phyloP scores from a whole-genome alignment of 2,113 vertebrate species.

The Urocitellus parryii region DNA sequence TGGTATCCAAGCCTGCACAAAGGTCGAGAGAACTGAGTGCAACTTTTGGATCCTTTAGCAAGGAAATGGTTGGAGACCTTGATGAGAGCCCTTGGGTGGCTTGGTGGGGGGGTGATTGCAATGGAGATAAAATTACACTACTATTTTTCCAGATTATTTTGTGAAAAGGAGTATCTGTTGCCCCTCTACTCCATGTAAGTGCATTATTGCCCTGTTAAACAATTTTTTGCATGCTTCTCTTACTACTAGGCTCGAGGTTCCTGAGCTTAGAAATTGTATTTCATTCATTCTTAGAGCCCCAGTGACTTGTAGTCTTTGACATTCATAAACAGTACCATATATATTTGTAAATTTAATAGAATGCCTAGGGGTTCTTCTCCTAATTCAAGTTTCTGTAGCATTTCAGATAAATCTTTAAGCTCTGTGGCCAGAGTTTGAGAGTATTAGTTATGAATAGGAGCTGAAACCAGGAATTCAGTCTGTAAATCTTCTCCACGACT shows the following conservation, averaged over 20 bases:
- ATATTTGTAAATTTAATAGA: conserved; percentile 18
- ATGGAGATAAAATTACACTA: neutral
- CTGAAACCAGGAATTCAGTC: neutral
- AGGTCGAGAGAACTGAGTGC: neutral
- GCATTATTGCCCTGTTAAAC: neutral
- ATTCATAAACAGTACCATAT: neutral
- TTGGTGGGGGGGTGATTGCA: neutral
- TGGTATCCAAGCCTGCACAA: neutral
- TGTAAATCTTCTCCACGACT: neutral
- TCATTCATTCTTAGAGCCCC: neutral
- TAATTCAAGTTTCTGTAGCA: neutral
- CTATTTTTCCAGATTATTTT: neutral
- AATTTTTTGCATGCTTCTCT: neutral
- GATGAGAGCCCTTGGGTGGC: neutral
- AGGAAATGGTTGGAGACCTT: neutral
- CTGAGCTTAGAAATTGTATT: neutral
- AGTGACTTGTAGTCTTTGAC: neutral
- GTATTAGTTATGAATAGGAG: neutral
- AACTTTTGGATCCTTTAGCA: neutral
- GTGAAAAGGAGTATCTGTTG: neutral
- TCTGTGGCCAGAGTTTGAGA: neutral
- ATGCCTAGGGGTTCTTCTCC: neutral
- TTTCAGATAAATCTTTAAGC: neutral
- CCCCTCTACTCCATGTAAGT: neutral
- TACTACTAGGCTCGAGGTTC: neutral